phyloP scores from a whole-genome alignment of 1,140 invertebrate genomes.

The Pinna nobilis region DNA sequence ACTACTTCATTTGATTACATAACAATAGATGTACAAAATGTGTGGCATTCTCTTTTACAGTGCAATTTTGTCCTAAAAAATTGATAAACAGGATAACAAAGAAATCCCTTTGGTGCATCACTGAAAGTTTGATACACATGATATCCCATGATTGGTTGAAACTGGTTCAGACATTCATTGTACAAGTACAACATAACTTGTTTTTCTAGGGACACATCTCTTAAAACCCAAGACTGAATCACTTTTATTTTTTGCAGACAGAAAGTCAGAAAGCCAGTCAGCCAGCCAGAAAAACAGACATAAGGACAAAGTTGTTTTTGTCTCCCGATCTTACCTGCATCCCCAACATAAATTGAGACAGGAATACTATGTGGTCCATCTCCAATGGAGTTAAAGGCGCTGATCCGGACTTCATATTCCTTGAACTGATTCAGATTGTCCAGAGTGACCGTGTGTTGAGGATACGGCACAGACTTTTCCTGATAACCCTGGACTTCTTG shows the following conservation, averaged over 20 bases:
- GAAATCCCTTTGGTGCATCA: too few relatives aligned
- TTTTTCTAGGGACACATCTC: background rate
- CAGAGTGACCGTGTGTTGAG: slow-evolving; percentile 38
- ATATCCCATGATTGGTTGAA: background rate
- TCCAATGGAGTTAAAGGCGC: slow-evolving; percentile 96
- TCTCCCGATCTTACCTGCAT: slow-evolving; percentile 79
- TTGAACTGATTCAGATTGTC: slow-evolving; percentile 55
- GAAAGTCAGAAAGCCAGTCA: background rate
- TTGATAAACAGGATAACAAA: too few relatives aligned
- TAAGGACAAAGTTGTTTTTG: background rate
- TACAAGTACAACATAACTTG: too few relatives aligned
- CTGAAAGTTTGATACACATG: too few relatives aligned
- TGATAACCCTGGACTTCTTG: slow-evolving; percentile 57
- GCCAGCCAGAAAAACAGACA: background rate
- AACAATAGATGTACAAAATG: background rate
- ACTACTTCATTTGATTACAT: background rate
- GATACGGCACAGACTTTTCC: slow-evolving; percentile 51
- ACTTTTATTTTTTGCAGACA: background rate
- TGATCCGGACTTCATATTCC: slow-evolving; percentile 97
- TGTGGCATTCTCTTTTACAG: background rate
- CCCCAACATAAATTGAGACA: slow-evolving; percentile 94
- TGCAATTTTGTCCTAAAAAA: too few relatives aligned
- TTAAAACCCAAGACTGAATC: background rate
- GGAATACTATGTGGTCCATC: slow-evolving; percentile 93
- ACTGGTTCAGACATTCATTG: background rate